Percentiles rank a stretch among this genome's conserved stretches.
These are phyloP conservation scores for Engraulis encrasicolus DNA, from an alignment of 2,113 vertebrate genomes.

Conservation along the genomic window DNA sequence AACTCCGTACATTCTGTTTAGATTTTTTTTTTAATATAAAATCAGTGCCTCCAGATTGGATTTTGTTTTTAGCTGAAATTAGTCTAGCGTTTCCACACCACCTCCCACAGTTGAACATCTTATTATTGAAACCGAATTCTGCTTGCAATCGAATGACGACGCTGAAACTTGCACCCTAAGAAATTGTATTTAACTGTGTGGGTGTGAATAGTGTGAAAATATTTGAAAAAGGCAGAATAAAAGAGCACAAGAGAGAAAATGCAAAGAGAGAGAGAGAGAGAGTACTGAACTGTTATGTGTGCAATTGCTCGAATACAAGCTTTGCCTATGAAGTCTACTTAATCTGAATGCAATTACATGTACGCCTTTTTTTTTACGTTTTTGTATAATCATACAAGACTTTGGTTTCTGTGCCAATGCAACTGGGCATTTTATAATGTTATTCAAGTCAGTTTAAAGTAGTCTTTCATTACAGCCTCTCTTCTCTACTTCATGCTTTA, in stretches of 20 bases:
- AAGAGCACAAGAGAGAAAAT: not conserved
- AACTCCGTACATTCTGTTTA: not conserved
- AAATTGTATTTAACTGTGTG: not conserved
- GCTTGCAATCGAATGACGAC: not conserved
- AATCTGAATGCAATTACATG: not conserved
- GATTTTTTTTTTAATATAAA: not conserved
- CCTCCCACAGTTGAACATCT: not conserved
- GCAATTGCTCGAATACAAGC: not conserved
- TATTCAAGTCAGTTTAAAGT: not conserved
- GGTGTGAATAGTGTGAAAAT: not conserved
- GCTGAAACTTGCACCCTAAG: not conserved
- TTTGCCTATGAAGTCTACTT: not conserved
- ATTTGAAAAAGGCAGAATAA: not conserved
- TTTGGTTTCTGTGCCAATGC: not conserved
- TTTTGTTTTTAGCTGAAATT: constrained; percentile 1
- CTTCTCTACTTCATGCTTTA: not conserved
- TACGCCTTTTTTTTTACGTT: not conserved
- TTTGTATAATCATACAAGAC: not conserved
- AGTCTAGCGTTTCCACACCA: not conserved
- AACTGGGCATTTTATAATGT: not conserved
- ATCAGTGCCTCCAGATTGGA: not conserved
- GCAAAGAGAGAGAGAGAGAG: not conserved
- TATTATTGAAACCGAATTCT: not conserved
- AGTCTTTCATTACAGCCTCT: not conserved
- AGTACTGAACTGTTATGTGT: not conserved